Evolutionary conservation across 2,113 vertebrate species (phyloP).

Genomic region (Parus major): DNA sequence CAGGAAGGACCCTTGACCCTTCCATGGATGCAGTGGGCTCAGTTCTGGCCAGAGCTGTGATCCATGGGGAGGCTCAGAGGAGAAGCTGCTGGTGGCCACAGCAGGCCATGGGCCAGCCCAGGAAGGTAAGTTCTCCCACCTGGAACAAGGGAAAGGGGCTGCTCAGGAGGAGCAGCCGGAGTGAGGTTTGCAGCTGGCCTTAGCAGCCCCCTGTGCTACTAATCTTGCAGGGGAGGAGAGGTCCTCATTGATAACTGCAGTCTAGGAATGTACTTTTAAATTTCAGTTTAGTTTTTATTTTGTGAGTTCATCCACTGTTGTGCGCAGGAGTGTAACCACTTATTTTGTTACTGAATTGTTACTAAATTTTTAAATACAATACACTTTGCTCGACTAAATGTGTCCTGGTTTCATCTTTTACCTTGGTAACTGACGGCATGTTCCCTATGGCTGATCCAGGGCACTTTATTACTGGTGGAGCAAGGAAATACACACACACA

Average conservation of each 20-base stretch:
- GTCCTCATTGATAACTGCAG: rapidly evolving
- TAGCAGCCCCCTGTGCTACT: background rate
- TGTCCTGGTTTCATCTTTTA: background rate
- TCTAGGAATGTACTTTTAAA: background rate
- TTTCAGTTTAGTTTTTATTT: background rate
- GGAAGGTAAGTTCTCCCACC: background rate
- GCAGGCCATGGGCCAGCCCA: rapidly evolving
- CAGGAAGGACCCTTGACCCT: background rate
- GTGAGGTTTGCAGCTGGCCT: rapidly evolving
- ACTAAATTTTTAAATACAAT: too few species aligned
- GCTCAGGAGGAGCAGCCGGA: background rate
- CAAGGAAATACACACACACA: rapidly evolving
- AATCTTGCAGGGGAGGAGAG: background rate
- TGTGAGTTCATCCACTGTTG: background rate
- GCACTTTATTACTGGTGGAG: background rate
- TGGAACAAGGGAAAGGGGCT: background rate
- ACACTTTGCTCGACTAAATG: background rate
- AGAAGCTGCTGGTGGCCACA: background rate
- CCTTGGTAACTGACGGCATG: background rate
- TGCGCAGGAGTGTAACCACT: background rate
- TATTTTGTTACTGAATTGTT: background rate
- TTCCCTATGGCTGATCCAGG: background rate
- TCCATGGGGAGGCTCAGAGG: rapidly evolving
- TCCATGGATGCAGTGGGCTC: rapidly evolving
- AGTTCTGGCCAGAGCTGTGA: background rate